Percentiles rank a stretch among this genome's conserved stretches.
Evolutionary conservation across 2,888 invertebrate species (phyloP).

Genomic region (Pardosa pseudoannulata): DNA sequence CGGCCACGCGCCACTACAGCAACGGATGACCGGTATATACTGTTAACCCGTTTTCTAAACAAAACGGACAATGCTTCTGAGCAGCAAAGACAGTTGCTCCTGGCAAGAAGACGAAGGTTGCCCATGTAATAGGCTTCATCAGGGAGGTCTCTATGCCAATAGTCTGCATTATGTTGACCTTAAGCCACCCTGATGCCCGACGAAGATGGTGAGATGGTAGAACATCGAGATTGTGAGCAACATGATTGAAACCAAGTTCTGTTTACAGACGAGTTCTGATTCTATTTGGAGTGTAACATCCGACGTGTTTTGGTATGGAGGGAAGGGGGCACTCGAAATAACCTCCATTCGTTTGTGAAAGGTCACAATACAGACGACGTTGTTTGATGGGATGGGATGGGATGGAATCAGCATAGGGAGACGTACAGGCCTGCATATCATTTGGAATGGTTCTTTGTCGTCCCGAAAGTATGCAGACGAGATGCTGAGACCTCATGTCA

Average conservation of each 20-base stretch:
- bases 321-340: conserved; percentile 10
- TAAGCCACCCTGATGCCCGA: not conserved
- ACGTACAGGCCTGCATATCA: conserved; percentile 1
- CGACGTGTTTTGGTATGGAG: not conserved
- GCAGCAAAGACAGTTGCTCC: conserved; percentile 15
- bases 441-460: not conserved
- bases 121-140: not conserved
- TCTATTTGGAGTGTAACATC: not conserved
- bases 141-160: conserved; percentile 3
- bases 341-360: conserved; percentile 10
- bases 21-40: conserved; percentile 11
- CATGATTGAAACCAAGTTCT: not conserved
- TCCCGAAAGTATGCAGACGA: conserved; percentile 3
- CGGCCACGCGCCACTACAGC: not conserved
- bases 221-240: not conserved
- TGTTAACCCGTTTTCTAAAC: not conserved
- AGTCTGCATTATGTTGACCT: not conserved
- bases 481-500: not conserved
- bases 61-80: conserved; percentile 8
- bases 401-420: conserved; percentile 6
- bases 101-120: conserved; percentile 3
- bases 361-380: not conserved
- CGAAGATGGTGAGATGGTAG: not conserved
- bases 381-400: not conserved
- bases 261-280: not conserved